These are phyloP conservation scores for Ennomos fuscantarius DNA, from an alignment of 2,888 invertebrate species.

Conservation along the genomic window DNA sequence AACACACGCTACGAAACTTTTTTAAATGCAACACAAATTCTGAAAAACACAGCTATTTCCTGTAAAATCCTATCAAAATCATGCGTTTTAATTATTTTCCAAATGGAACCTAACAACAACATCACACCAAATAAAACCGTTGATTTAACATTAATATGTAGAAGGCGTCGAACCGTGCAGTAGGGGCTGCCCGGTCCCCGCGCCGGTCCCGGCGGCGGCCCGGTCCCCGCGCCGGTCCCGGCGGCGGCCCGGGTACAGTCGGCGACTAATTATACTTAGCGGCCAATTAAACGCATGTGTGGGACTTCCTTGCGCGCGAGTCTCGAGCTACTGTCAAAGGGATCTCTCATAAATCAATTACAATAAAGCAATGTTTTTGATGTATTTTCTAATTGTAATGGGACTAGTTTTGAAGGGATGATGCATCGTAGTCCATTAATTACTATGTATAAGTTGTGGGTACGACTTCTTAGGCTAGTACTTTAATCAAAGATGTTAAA, in stretches of 20 bases:
- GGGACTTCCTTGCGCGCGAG: constrained; percentile 9
- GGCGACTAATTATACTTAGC: constrained; percentile 32
- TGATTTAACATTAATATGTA: constrained; percentile 11
- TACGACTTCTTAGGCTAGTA: too few relatives aligned
- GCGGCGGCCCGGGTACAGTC: constrained; percentile 1
- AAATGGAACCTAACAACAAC: too few relatives aligned
- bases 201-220: constrained; percentile 5
- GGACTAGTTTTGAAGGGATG: too few relatives aligned
- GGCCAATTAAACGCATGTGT: constrained; percentile 37
- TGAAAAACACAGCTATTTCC: background rate
- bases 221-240: constrained; percentile 1
- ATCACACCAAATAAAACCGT: background rate
- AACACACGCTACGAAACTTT: too few relatives aligned
- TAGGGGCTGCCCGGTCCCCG: background rate
- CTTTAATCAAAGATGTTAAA: too few relatives aligned
- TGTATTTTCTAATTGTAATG: too few relatives aligned
- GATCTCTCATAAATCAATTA: constrained; percentile 13
- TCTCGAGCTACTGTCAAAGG: background rate
- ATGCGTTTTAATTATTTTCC: too few relatives aligned
- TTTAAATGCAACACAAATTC: too few relatives aligned
- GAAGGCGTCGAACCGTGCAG: constrained; percentile 16
- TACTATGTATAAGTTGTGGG: too few relatives aligned
- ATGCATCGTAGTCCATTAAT: too few relatives aligned
- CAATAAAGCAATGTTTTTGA: constrained; percentile 1
- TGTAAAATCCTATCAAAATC: background rate